Conservation (phyloP, 2,797 vertebrate species). For the Diplodus puntazzo region DNA sequence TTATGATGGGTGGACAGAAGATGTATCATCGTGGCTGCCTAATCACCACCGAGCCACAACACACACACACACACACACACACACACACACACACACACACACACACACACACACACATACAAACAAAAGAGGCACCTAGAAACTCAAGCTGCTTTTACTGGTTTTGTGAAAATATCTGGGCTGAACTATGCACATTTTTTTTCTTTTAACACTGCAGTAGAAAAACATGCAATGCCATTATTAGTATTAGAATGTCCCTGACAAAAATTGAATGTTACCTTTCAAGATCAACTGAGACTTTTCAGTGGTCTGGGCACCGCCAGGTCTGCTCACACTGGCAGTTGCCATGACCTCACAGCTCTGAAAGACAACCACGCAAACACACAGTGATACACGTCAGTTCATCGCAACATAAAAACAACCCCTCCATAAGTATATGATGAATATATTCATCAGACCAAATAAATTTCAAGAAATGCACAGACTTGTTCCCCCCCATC, state of each 20-base stretch:
- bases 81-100: neutral
- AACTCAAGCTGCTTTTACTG: neutral
- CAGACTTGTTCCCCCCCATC: neutral
- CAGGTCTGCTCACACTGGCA: constrained; percentile 90
- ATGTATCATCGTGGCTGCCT: neutral
- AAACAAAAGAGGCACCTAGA: neutral
- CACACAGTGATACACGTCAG: constrained; percentile 2
- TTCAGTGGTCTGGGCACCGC: constrained; percentile 84
- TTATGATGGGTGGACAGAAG: neutral
- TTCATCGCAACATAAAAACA: neutral
- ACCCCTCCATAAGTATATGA: neutral
- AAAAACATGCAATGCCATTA: neutral
- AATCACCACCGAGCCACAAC: neutral
- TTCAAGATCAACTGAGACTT: constrained; percentile 93
- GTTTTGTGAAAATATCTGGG: neutral
- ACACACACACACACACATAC: neutral
- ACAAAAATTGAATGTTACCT: constrained; percentile 82
- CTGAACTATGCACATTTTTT: neutral
- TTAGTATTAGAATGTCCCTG: neutral
- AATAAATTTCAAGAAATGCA: neutral
- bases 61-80: neutral
- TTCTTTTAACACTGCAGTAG: neutral
- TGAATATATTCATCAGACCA: neutral
- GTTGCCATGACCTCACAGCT: constrained; percentile 94
- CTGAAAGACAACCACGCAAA: constrained; percentile 69